Conservation (phyloP, 2,888 invertebrate species). For the Meteorus cinctellus region DNA sequence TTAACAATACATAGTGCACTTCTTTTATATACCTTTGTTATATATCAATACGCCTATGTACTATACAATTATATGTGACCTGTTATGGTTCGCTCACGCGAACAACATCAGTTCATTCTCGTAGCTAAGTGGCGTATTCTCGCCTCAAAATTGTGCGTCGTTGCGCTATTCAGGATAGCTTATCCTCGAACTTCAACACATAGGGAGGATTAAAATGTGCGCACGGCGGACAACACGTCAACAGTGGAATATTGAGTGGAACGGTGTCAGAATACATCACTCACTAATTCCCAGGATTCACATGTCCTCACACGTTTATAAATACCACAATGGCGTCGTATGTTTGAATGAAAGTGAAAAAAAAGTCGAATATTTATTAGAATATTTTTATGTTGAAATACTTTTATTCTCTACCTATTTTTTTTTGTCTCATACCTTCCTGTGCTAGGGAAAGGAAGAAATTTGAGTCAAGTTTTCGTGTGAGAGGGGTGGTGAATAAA, state of each 20-base stretch:
- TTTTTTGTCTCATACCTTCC: not conserved
- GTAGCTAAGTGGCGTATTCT: slow-evolving; percentile 60
- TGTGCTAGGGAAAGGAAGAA: slow-evolving; percentile 19
- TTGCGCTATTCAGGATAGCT: slow-evolving; percentile 66
- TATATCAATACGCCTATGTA: not conserved
- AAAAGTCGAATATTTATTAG: slow-evolving; percentile 8
- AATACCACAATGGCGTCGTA: slow-evolving; percentile 26
- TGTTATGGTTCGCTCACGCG: slow-evolving; percentile 28
- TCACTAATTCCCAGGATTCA: slow-evolving; percentile 59
- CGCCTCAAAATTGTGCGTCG: slow-evolving; percentile 61
- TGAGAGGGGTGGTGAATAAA: slow-evolving; percentile 34
- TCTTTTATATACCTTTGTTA: not conserved
- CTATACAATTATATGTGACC: slow-evolving; percentile 37
- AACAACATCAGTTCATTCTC: slow-evolving; percentile 33
- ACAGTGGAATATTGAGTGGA: slow-evolving; percentile 19
- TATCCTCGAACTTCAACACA: slow-evolving; percentile 58
- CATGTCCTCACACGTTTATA: slow-evolving; percentile 1
- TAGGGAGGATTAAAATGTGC: slow-evolving; percentile 32
- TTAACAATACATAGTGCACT: slow-evolving; percentile 14
- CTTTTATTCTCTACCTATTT: not conserved
- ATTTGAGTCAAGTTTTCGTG: slow-evolving; percentile 35
- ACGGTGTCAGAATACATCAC: slow-evolving; percentile 58
- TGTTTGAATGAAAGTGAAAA: not conserved
- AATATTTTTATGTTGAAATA: slow-evolving; percentile 11
- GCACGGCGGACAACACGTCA: not conserved